phyloP scores from a whole-genome alignment of 2,888 invertebrate species.

The Steinernema carpocapsae region DNA sequence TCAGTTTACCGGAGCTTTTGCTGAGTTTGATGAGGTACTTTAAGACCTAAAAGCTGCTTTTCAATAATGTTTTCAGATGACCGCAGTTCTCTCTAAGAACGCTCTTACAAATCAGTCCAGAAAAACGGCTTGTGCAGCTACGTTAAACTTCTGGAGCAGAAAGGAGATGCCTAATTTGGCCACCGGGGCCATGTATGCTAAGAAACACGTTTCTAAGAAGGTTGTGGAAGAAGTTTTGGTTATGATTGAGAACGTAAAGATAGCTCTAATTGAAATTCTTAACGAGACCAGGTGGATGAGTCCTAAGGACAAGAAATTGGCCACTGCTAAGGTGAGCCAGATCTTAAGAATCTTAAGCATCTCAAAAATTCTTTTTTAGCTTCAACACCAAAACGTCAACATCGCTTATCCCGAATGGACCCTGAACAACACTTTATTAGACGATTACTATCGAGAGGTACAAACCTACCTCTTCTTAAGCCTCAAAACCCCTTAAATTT shows the following conservation, averaged over 20 bases:
- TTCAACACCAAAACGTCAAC: not conserved
- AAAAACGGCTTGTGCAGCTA: not conserved
- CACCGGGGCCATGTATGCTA: not conserved
- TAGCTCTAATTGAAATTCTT: not conserved
- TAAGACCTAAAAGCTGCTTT: not conserved
- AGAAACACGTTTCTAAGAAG: not conserved
- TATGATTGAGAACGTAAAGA: not conserved
- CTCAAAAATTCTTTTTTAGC: not conserved
- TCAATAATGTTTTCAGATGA: no score
- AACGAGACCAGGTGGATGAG: not conserved
- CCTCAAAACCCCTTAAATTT: no score
- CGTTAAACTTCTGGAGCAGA: not conserved
- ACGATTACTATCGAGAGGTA: conserved; percentile 4
- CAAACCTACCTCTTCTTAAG: no score
- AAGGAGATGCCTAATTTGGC: conserved; percentile 4
- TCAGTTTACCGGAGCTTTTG: not conserved
- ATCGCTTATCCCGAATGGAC: not conserved
- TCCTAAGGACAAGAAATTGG: no score
- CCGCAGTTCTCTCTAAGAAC: not conserved
- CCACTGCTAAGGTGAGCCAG: not conserved
- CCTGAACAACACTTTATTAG: conserved; percentile 1
- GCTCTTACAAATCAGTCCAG: not conserved
- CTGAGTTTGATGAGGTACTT: not conserved
- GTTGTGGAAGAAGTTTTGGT: not conserved
- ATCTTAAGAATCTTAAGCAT: no score